Percentiles rank a stretch among this genome's conserved stretches.
These are phyloP conservation scores for Mionectes olivaceus DNA, from an alignment of 2,797 vertebrate species.

Conservation along the genomic window DNA sequence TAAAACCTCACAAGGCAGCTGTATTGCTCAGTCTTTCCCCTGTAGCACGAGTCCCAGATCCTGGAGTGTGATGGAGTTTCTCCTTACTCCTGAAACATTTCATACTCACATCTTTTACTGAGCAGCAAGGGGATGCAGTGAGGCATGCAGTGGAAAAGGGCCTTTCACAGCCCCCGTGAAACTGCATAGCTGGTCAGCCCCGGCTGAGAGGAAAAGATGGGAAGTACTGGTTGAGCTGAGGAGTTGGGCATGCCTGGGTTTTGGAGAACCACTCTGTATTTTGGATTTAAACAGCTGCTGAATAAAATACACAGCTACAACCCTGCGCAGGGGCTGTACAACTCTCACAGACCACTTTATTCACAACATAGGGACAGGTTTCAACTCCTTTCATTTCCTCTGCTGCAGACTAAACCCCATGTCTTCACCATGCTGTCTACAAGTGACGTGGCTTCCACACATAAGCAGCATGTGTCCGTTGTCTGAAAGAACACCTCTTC, in stretches of 20 bases:
- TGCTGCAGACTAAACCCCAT: background rate
- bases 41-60: background rate
- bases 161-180: background rate
- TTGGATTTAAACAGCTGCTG: background rate
- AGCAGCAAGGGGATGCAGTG: background rate
- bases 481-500: background rate
- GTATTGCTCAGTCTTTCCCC: background rate
- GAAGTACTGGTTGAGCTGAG: background rate
- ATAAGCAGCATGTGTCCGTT: background rate
- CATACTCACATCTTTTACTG: background rate
- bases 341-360: background rate
- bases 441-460: background rate
- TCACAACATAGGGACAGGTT: background rate
- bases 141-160: background rate
- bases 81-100: background rate
- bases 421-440: background rate
- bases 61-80: background rate
- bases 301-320: background rate
- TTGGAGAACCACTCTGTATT: background rate
- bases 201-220: fast-evolving
- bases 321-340: background rate
- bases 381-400: background rate
- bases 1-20: background rate
- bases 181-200: background rate
- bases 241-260: background rate